phyloP scores from a whole-genome alignment of 2,113 vertebrate genomes.

The Alligator mississippiensis region DNA sequence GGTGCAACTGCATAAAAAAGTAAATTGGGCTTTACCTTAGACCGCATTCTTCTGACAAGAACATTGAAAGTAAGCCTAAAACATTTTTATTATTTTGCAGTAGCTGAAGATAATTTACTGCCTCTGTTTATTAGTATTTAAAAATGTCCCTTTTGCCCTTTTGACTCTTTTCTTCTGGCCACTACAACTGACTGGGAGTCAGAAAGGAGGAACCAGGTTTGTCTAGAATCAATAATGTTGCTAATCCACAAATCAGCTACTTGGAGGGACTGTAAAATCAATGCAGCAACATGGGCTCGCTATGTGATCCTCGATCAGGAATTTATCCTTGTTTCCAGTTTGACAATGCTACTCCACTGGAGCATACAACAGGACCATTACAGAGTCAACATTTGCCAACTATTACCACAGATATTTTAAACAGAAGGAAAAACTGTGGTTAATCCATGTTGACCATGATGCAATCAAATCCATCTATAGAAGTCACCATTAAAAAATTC shows the following conservation, averaged over 20 bases:
- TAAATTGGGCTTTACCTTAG: constrained; percentile 27
- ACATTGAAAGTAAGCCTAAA: not conserved
- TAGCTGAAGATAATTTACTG: not conserved
- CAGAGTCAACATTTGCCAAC: not conserved
- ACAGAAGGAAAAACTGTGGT: not conserved
- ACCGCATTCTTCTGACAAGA: not conserved
- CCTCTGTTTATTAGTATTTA: not conserved
- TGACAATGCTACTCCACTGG: not conserved
- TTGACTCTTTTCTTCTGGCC: not conserved
- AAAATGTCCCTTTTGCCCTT: not conserved
- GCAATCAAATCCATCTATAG: not conserved
- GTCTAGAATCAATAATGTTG: constrained; percentile 4
- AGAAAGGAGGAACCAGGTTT: not conserved
- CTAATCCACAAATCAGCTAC: not conserved
- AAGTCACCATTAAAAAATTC: not conserved
- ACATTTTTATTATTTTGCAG: constrained; percentile 38
- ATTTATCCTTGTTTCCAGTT: not conserved
- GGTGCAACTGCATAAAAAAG: not conserved
- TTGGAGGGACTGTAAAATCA: not conserved
- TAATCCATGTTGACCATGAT: not conserved
- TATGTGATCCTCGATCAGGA: not conserved
- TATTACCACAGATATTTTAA: not conserved
- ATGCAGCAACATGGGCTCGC: not conserved
- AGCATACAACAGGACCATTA: not conserved
- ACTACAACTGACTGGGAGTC: not conserved